phyloP scores from a whole-genome alignment of 2,797 vertebrate species.

The Gymnocypris eckloni region DNA sequence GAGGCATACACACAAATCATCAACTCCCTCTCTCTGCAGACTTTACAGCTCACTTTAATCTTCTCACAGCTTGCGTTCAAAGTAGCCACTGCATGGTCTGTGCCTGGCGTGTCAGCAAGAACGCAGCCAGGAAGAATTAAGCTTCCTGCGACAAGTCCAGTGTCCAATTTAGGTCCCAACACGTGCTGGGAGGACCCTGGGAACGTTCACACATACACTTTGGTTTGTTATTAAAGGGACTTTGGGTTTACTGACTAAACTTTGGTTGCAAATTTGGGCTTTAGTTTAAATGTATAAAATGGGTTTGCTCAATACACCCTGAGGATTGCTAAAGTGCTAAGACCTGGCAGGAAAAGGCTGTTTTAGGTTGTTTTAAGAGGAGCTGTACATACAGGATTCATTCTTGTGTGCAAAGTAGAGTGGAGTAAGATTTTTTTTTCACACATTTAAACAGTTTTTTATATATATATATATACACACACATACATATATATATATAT shows the following conservation, averaged over 20 bases:
- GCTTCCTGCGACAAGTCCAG: slow-evolving; percentile 35
- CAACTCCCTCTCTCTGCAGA: slow-evolving; percentile 27
- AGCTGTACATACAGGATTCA: neutral
- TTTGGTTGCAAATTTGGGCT: neutral
- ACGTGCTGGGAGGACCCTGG: slow-evolving; percentile 33
- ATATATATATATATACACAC: too few species aligned
- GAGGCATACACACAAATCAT: slow-evolving; percentile 40
- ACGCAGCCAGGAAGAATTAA: slow-evolving; percentile 29
- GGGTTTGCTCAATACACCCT: neutral
- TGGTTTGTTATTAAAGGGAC: slow-evolving; percentile 7
- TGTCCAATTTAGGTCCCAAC: slow-evolving; percentile 36
- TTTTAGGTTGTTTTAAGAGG: neutral
- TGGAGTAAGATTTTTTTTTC: neutral
- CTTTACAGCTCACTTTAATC: slow-evolving; percentile 21
- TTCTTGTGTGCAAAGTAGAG: neutral
- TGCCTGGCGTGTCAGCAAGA: slow-evolving; percentile 23
- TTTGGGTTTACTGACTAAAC: neutral
- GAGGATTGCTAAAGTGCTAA: neutral
- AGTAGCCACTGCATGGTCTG: slow-evolving; percentile 17
- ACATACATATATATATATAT: too few species aligned
- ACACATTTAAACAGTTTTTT: too few species aligned
- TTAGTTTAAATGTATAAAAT: neutral
- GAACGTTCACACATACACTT: slow-evolving; percentile 1
- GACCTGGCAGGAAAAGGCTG: neutral
- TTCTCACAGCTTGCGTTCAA: slow-evolving; percentile 26